Percentiles rank a stretch among this genome's conserved stretches.
Conservation (phyloP, 2,797 vertebrate genomes). For the Percopsis omiscomaycus region DNA sequence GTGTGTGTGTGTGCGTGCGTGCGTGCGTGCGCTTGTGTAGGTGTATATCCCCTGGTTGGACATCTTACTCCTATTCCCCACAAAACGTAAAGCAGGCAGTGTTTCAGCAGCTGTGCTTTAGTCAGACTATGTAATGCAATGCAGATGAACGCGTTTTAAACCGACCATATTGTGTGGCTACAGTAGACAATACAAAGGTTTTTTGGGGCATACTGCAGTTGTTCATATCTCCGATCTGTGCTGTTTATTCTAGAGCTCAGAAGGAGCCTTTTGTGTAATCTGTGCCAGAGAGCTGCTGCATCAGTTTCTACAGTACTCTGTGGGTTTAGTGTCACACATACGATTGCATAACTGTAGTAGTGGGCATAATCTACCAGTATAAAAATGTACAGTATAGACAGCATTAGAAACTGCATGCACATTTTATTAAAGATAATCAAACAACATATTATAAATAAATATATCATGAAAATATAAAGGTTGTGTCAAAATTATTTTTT, state of each 20-base stretch:
- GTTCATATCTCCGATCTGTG: constrained; percentile 50
- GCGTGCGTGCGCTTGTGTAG: not conserved
- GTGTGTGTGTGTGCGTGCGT: constrained; percentile 5
- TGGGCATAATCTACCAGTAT: constrained; percentile 5
- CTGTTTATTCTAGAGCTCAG: constrained; percentile 55
- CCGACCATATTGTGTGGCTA: constrained; percentile 26
- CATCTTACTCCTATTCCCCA: not conserved
- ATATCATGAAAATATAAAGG: too few species aligned
- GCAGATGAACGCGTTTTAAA: constrained; percentile 25
- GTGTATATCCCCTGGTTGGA: not conserved
- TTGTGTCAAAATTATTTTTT: too few species aligned
- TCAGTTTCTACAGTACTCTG: constrained; percentile 16
- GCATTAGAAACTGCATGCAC: too few species aligned
- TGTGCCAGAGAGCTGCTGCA: constrained; percentile 52
- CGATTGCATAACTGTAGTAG: constrained; percentile 8
- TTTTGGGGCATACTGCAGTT: constrained; percentile 49
- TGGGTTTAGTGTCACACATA: constrained; percentile 30
- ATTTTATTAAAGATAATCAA: too few species aligned
- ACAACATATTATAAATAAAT: too few species aligned
- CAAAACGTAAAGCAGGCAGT: constrained; percentile 20
- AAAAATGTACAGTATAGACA: too few species aligned
- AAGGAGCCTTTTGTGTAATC: constrained; percentile 49
- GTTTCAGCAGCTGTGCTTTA: constrained; percentile 36
- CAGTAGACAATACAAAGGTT: constrained; percentile 31
- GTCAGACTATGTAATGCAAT: constrained; percentile 44